Base-by-base conservation (phyloP, 2,113 vertebrate species). In the Notothenia coriiceps region DNA sequence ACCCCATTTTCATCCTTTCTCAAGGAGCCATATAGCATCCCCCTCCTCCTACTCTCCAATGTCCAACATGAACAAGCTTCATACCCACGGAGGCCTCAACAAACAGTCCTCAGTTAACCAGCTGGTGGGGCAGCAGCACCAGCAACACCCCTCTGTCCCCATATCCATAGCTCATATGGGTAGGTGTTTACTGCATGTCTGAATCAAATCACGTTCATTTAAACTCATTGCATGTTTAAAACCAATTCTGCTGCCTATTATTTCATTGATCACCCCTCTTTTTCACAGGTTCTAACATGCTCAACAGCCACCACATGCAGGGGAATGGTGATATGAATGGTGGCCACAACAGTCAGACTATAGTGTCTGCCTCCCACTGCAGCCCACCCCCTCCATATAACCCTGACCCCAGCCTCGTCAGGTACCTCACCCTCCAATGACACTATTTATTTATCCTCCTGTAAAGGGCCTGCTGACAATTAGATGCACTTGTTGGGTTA, bases 361-460 rank as follows among this genome's bases (percentile, higher is more conserved):
- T 99, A 96, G 95, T 97, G 84, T 97, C 97, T 0, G 96, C 97
- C 20, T 96, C 98, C 0, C 98, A 99, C 92, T 99, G 97, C 94
- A 98, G 96, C 25, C 97, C 98, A 0, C 98, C 98, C 10, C 98
- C 98, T 5, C 96, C 97, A 56, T 99, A 99, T 95, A 98, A 96
- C 66, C 97, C 98, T 0, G 98, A 99, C 91, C 97, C 98, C 94
- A 96, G 96, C 95, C 97, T 99, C 0, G 95, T 99, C 96, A 99
- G 98, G 98, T 99, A 95, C 91, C 93, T 94, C 91, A 94, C 94
- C 85, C 93, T 96, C 91, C 95, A 95, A 91, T 96, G 95, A 95
- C 92, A 94, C 88, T 91, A 75, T 86, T 80, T 70, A 77, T 82
- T 83, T 86, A 78, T 79, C 69, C 73, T 66, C 49, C 70, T 77